These are phyloP conservation scores for Sesamia inferens DNA, from an alignment of 2,888 invertebrate genomes.

Conservation along the genomic window DNA sequence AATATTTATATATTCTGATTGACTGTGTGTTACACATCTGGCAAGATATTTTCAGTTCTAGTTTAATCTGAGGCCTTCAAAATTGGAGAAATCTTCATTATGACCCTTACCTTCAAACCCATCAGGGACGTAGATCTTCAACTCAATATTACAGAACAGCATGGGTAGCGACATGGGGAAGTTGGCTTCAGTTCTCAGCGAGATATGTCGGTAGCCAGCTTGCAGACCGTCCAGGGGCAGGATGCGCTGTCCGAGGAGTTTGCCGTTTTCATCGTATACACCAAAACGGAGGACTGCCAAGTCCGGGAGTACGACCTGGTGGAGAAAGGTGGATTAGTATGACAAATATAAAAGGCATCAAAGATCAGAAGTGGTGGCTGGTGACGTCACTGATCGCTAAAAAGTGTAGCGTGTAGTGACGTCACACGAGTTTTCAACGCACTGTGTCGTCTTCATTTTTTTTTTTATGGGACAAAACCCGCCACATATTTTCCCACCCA, in stretches of 20 bases:
- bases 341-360: too few relatives aligned
- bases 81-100: not conserved
- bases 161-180: conserved; percentile 99
- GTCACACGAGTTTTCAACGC: too few relatives aligned
- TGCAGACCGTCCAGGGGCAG: conserved; percentile 99
- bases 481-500: too few relatives aligned
- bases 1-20: too few relatives aligned
- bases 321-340: not conserved
- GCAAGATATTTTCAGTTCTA: not conserved
- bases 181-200: conserved; percentile 99
- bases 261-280: conserved; percentile 99
- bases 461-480: too few relatives aligned
- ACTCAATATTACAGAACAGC: conserved; percentile 99
- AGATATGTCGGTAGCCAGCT: conserved; percentile 99
- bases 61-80: not conserved
- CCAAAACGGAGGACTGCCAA: conserved; percentile 99
- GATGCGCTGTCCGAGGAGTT: conserved; percentile 98
- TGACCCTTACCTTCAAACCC: conserved; percentile 94
- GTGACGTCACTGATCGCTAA: too few relatives aligned
- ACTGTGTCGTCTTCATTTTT: too few relatives aligned
- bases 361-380: too few relatives aligned
- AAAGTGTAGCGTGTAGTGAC: too few relatives aligned
- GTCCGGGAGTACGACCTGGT: conserved; percentile 98
- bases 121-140: conserved; percentile 99
- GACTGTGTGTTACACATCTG: too few relatives aligned